A percentile compares a stretch with the other conserved stretches of the same genome.
Conservation (phyloP, 1,140 invertebrate genomes). For the Pseudomyrmex sp. region DNA sequence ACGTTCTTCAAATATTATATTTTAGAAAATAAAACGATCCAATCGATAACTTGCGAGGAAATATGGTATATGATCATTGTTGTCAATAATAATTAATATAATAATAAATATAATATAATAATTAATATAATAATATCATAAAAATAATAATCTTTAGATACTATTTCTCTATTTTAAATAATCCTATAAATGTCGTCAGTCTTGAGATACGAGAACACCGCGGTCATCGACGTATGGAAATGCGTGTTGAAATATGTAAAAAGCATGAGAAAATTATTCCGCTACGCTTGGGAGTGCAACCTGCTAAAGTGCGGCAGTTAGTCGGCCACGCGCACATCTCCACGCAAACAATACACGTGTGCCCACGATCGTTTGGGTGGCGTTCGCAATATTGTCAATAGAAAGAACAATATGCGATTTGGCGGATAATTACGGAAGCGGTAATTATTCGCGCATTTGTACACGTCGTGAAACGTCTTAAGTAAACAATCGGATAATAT, state of each 20-base stretch:
- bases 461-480: neutral
- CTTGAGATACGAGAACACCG: neutral
- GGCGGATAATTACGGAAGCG: constrained; percentile 60
- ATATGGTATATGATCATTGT: too few species aligned
- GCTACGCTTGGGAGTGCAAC: constrained; percentile 38
- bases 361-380: constrained; percentile 50
- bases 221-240: neutral
- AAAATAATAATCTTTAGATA: neutral
- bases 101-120: too few species aligned
- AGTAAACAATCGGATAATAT: constrained; percentile 5
- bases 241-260: constrained; percentile 25
- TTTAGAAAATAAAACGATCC: too few species aligned
- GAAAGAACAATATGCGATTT: constrained; percentile 60
- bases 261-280: constrained; percentile 30
- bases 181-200: too few species aligned
- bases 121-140: neutral
- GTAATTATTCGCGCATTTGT: constrained; percentile 43
- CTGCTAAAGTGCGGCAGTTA: constrained; percentile 45
- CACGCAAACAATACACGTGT: constrained; percentile 52
- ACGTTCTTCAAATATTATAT: too few species aligned
- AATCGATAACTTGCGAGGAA: too few species aligned
- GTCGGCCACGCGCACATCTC: constrained; percentile 43
- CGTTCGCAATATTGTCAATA: constrained; percentile 52
- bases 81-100: too few species aligned
- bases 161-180: too few species aligned